Evolutionary conservation across 2,797 vertebrate genomes (phyloP).

Genomic region (Ceryle rudis): DNA sequence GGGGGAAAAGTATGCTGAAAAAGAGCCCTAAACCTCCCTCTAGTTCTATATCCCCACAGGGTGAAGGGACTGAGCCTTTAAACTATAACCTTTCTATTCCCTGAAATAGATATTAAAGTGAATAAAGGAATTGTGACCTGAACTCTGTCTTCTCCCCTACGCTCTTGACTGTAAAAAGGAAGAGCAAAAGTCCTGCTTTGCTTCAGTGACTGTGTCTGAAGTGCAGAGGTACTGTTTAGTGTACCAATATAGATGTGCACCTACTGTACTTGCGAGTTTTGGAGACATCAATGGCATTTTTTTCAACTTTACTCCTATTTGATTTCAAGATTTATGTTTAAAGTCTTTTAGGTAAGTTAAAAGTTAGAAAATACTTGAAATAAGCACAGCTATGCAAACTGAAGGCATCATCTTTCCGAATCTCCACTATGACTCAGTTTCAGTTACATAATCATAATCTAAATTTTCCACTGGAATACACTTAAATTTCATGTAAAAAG

Average conservation of each 20-base stretch:
- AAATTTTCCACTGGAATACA: background rate
- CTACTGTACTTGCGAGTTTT: background rate
- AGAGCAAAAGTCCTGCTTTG: background rate
- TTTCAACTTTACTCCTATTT: background rate
- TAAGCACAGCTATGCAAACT: background rate
- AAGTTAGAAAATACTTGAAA: background rate
- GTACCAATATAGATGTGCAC: background rate
- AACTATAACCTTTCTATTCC: background rate
- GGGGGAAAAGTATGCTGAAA: background rate
- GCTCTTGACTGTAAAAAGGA: slow-evolving; percentile 3
- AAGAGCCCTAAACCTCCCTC: background rate
- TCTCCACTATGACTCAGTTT: background rate
- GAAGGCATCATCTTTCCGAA: background rate
- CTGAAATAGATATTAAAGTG: slow-evolving; percentile 45
- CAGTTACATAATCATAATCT: background rate
- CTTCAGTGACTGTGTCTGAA: background rate
- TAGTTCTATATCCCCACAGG: background rate
- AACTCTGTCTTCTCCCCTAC: background rate
- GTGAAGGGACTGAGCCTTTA: background rate
- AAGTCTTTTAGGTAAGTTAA: background rate
- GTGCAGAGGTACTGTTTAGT: background rate
- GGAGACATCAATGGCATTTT: background rate
- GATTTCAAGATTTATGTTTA: background rate
- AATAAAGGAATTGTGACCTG: background rate
- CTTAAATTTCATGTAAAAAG: fast-evolving